phyloP scores from a whole-genome alignment of 2,888 invertebrate species.

The Timema cristinae region DNA sequence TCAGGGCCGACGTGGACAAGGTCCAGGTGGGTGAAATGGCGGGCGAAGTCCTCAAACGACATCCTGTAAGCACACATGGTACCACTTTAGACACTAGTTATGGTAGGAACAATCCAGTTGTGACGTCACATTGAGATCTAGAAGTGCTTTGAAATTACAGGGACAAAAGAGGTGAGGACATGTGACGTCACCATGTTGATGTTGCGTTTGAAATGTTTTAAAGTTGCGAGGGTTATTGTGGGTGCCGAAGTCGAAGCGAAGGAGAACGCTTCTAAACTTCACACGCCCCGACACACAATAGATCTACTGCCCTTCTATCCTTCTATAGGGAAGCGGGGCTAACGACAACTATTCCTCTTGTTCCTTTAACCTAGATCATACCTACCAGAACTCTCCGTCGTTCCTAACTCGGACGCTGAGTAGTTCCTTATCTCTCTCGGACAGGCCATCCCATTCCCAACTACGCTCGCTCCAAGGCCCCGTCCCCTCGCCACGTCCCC shows the following conservation, averaged over 20 bases:
- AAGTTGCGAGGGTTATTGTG: no score
- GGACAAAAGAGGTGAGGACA: no score
- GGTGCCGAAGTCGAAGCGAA: no score
- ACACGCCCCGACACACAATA: no score
- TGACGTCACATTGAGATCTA: no score
- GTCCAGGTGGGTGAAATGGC: slow-evolving; percentile 62
- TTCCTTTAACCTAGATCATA: slow-evolving; percentile 13
- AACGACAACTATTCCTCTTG: neutral
- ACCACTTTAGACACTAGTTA: no score
- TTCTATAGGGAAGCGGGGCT: neutral
- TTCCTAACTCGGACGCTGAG: slow-evolving; percentile 58
- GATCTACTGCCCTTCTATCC: neutral
- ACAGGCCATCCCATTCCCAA: slow-evolving; percentile 65
- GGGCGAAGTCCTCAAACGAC: slow-evolving; percentile 65
- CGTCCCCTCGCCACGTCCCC: slow-evolving; percentile 65
- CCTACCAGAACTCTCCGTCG: slow-evolving; percentile 67
- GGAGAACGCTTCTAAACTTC: no score
- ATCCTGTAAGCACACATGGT: slow-evolving; percentile 50
- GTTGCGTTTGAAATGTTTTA: no score
- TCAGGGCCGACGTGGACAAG: slow-evolving; percentile 74
- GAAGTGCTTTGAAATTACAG: no score
- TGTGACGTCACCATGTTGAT: no score
- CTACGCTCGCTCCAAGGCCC: slow-evolving; percentile 68
- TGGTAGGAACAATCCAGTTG: no score
- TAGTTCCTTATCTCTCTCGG: slow-evolving; percentile 59